Evolutionary conservation across 2,113 vertebrate species (phyloP).

Genomic region (Dipodomys ordii): DNA sequence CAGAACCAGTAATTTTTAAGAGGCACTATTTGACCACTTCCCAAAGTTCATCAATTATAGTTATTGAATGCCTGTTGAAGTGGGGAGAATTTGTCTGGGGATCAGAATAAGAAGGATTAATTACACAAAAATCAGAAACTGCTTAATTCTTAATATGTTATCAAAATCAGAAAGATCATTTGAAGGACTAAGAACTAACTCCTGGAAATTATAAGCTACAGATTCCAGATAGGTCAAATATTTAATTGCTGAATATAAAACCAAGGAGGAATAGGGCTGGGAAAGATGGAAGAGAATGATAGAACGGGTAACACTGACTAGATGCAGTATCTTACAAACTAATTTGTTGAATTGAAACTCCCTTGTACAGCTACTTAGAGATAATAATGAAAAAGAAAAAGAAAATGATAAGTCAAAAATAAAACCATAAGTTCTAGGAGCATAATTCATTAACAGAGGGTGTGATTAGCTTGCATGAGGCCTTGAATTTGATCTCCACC

Average conservation of each 20-base stretch:
- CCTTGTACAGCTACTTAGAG: too few relatives aligned
- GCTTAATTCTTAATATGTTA: background rate
- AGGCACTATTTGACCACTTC: slow-evolving; percentile 11
- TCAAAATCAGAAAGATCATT: background rate
- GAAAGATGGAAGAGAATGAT: too few relatives aligned
- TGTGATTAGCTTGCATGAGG: background rate
- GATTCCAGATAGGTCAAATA: background rate
- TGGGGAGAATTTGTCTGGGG: rapidly evolving
- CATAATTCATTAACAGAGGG: too few relatives aligned
- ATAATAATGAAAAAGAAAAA: too few relatives aligned
- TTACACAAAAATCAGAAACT: background rate
- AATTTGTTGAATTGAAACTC: too few relatives aligned
- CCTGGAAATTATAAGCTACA: slow-evolving; percentile 15
- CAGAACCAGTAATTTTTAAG: background rate
- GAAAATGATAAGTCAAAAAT: too few relatives aligned
- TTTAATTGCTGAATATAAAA: background rate
- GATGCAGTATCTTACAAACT: too few relatives aligned
- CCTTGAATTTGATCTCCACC: background rate
- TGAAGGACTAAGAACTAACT: background rate
- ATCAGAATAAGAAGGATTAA: background rate
- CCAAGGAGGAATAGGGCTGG: too few relatives aligned
- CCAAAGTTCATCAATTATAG: background rate
- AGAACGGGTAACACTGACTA: too few relatives aligned
- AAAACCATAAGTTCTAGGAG: too few relatives aligned
- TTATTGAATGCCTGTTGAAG: background rate